phyloP scores from a whole-genome alignment of 2,797 vertebrate species.

The Adrianichthys oophorus region DNA sequence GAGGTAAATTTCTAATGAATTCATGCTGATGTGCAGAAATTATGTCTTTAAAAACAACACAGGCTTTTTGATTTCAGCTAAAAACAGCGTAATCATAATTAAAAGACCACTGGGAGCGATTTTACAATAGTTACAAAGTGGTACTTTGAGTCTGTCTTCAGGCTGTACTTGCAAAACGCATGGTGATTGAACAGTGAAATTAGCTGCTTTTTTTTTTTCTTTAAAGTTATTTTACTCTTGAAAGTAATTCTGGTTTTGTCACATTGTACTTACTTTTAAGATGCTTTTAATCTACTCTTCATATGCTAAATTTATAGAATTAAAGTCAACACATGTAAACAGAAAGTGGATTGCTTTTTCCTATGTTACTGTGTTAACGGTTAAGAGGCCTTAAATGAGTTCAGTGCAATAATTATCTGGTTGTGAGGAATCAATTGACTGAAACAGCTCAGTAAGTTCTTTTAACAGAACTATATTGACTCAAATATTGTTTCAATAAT shows the following conservation, averaged over 20 bases:
- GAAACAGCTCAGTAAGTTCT: conserved; percentile 1
- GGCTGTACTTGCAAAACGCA: too few species aligned
- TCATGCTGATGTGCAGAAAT: too few species aligned
- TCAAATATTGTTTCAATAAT: conserved; percentile 12
- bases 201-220: conserved; percentile 19
- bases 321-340: conserved; percentile 48
- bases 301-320: conserved; percentile 31
- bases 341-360: conserved; percentile 42
- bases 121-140: too few species aligned
- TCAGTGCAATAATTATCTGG: conserved; percentile 76
- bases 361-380: conserved; percentile 46
- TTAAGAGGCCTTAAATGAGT: conserved; percentile 78
- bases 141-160: too few species aligned
- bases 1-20: too few species aligned
- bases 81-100: too few species aligned
- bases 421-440: conserved; percentile 26
- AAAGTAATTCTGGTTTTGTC: conserved; percentile 12
- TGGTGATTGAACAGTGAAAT: neutral
- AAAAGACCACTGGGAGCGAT: too few species aligned
- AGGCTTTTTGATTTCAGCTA: too few species aligned
- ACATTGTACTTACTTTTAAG: conserved; percentile 1
- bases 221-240: conserved; percentile 19
- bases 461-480: conserved; percentile 1
- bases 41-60: too few species aligned
- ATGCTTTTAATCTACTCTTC: conserved; percentile 18